Evolutionary conservation across 2,888 invertebrate species (phyloP), one percentile per base, ranked within the genome.

Genomic region (Hermaeophaga mercurialis): DNA sequence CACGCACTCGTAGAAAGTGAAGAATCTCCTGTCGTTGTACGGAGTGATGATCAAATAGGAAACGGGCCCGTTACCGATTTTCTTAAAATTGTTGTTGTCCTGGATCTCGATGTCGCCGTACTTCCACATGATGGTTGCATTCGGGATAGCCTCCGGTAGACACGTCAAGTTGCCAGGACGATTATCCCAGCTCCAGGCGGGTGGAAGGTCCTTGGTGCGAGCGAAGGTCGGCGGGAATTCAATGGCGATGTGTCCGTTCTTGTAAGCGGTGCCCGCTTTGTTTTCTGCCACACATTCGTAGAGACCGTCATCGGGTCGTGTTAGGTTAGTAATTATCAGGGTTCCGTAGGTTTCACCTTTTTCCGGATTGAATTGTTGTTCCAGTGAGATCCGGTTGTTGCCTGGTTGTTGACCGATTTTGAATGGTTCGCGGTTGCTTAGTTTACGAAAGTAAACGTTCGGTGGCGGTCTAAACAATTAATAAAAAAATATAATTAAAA

Each of bases 71-170:
- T 82, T 83, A 6, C 70, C 72, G 12, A 64, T 49, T 46, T 64
- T 68, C 45, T 68, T 54, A 39, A 69, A 67, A 43, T 60, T 63
- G 8, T 61, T 61, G 11, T 66, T 66, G 31, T 70, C 60, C 14
- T 61, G 54, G 12, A 73, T 67, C 54, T 68, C 67, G n/a, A 68
- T 59, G 14, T 63, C 65, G 24, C 72, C 80, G 76, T 80, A 84
- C 75, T 84, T 85, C 94, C 94, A 95, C 71, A 86, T 85, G 66
- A 95, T 92, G 5, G 94, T 94, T 0, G 95, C 95, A 74, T 95
- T 95, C 2, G 95, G 95, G 69, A 95, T 86, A 17, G 83, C 80
- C 66, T 92, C 90, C n/a, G 94, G 93, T 39, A 91, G 81, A 73
- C 95, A 95, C 57, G 90, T 91, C 4, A 95, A 81, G 75, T 95